These are phyloP conservation scores for Drosophila helvetica DNA, from an alignment of 2,888 invertebrate genomes.

Conservation along the genomic window DNA sequence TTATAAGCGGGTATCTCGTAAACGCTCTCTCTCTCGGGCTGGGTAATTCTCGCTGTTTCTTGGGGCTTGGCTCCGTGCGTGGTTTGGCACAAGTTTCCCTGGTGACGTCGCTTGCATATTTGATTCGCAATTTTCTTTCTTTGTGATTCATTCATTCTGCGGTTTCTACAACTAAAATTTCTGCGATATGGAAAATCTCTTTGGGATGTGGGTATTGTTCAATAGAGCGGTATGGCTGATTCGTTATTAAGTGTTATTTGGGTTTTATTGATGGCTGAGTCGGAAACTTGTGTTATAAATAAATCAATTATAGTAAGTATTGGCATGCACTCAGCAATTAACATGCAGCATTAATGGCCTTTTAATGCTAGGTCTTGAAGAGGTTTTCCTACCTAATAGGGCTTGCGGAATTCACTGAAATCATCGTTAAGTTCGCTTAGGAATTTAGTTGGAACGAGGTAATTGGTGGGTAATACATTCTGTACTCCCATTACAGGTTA, in stretches of 20 bases:
- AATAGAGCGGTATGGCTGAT: neutral
- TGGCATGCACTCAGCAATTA: neutral
- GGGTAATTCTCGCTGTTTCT: constrained; percentile 36
- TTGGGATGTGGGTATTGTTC: neutral
- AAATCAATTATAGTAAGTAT: constrained; percentile 12
- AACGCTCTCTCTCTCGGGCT: constrained; percentile 1
- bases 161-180: neutral
- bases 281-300: neutral
- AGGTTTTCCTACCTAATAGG: neutral
- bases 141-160: constrained; percentile 17
- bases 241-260: neutral
- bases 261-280: neutral
- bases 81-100: constrained; percentile 44
- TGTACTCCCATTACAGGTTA: neutral
- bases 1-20: constrained; percentile 1
- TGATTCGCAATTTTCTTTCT: constrained; percentile 10
- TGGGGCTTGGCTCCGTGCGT: constrained; percentile 26
- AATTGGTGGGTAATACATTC: neutral
- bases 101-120: constrained; percentile 17
- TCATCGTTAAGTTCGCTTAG: neutral
- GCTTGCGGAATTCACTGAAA: neutral
- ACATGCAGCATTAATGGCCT: neutral
- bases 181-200: constrained; percentile 9
- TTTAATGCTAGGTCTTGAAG: neutral
- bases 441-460: neutral